Base-by-base conservation (phyloP, 2,113 vertebrate genomes). In the Trogon surrucura region DNA sequence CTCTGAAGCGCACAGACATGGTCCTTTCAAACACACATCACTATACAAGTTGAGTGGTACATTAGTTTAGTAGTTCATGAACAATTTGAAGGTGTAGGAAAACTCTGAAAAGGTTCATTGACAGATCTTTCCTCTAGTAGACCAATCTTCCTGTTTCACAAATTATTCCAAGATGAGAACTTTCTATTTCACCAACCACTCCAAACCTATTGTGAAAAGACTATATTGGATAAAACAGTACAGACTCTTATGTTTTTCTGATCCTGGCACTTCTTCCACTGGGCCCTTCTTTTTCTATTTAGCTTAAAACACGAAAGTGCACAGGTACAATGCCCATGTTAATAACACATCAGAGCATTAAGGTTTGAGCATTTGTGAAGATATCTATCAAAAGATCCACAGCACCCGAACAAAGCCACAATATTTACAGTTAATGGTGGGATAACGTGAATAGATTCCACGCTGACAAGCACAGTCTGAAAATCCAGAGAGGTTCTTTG, bases 401-500 rank as follows among this genome's bases (percentile, higher is more conserved):
- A 82, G 70, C 66, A 82, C 38, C 25, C 0, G 19, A 88, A 85
- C 70, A 93, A 91, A 95, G 73, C 80, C 84, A 80, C 81, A 95
- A 80, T 73, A 94, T 94, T 94, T 95, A 95, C 78, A 65, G 71
- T 53, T 87, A 88, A 75, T 1, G 6, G 57, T 4, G 7, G 41
- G 79, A 73, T 32, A 69, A 89, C 2, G 0, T 51, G 62, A 85
- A 91, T 66, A 95, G 78, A 82, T 91, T 79, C 71, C 50, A 58
- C 0, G 3, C 80, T 88, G 85, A 87, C 71, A 91, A 93, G 84
- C 61, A 89, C 34, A 25, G 47, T 8, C 65, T 85, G 87, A 87
- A 93, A 93, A 79, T 78, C 54, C 62, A 57, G 70, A 85, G 66
- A 94, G 25, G 16, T 88, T 93, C 81, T 90, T 89, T 95, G 70